Percentiles rank a stretch among this genome's conserved stretches.
These are phyloP conservation scores for Melipona quadrifasciata DNA, from an alignment of 1,140 invertebrate genomes.

Conservation along the genomic window DNA sequence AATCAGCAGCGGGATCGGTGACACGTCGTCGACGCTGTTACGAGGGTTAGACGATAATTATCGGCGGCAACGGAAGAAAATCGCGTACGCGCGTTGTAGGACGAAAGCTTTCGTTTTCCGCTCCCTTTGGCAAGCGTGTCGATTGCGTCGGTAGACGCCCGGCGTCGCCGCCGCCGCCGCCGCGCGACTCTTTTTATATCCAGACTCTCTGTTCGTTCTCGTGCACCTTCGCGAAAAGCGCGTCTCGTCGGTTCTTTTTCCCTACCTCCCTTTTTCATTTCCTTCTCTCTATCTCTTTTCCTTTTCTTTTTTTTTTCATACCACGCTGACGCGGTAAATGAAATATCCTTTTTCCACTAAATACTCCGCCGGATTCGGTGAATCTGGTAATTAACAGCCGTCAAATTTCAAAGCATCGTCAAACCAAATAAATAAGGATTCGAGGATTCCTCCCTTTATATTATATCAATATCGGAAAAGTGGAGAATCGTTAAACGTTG, in stretches of 20 bases:
- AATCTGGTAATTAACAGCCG: background rate
- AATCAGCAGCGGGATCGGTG: too few species aligned
- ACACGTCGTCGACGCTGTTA: too few species aligned
- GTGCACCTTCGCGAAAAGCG: background rate
- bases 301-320: background rate
- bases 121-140: slow-evolving; percentile 55
- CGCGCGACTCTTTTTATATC: slow-evolving; percentile 34
- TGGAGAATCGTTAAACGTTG: too few species aligned
- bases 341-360: background rate
- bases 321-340: background rate
- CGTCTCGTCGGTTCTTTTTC: background rate
- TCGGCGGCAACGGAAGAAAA: background rate
- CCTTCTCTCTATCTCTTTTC: too few species aligned
- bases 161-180: slow-evolving; percentile 6
- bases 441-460: too few species aligned
- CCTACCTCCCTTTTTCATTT: background rate
- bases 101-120: slow-evolving; percentile 44
- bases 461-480: too few species aligned
- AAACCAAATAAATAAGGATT: too few species aligned
- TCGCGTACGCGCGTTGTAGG: background rate
- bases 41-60: background rate
- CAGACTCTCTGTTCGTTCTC: background rate
- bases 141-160: slow-evolving; percentile 38
- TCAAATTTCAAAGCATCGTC: too few species aligned
- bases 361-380: background rate